phyloP scores from a whole-genome alignment of 2,797 vertebrate species.

The Lagorchestes hirsutus region DNA sequence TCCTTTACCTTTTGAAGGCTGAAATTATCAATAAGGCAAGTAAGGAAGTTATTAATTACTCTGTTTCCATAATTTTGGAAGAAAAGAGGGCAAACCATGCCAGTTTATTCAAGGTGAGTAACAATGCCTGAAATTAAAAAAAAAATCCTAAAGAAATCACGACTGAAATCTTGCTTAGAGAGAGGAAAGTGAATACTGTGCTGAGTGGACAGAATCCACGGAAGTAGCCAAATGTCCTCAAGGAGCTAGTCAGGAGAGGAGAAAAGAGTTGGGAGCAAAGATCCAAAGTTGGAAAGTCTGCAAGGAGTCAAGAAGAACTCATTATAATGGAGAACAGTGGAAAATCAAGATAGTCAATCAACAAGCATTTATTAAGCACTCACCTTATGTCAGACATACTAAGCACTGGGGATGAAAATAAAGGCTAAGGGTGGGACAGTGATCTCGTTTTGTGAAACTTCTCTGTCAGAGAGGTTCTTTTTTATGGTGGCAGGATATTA shows the following conservation, averaged over 20 bases:
- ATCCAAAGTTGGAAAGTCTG: neutral
- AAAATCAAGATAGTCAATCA: neutral
- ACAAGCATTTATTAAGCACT: neutral
- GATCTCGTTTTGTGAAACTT: neutral
- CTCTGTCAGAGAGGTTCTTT: neutral
- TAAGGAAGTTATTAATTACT: neutral
- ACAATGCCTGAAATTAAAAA: neutral
- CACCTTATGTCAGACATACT: neutral
- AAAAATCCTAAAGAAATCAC: neutral
- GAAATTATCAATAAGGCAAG: neutral
- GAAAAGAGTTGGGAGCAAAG: neutral
- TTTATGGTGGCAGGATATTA: neutral
- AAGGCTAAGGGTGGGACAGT: too few relatives aligned
- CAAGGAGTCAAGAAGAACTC: neutral
- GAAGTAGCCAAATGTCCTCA: neutral
- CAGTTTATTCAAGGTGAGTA: neutral
- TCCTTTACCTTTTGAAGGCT: neutral
- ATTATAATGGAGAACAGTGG: neutral
- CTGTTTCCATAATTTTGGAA: neutral
- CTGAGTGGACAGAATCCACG: neutral
- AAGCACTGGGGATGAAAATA: neutral
- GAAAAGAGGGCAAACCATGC: neutral
- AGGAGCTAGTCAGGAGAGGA: neutral
- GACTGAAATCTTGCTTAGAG: neutral
- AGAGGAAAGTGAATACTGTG: neutral